These are phyloP conservation scores for Steinernema khuongi DNA, from an alignment of 1,140 invertebrate species.

Conservation along the genomic window DNA sequence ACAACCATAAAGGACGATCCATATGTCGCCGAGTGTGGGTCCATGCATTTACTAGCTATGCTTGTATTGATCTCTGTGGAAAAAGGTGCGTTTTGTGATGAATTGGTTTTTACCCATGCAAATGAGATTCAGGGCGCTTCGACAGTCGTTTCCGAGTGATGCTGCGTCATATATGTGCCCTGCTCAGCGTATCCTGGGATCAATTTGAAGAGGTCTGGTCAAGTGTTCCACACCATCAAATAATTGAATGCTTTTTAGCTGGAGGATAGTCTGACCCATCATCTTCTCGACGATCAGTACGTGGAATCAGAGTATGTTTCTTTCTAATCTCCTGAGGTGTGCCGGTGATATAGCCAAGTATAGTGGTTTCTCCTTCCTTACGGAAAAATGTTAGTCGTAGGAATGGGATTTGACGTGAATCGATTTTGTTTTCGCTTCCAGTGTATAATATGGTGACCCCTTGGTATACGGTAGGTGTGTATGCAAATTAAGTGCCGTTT, in stretches of 20 bases:
- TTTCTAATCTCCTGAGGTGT: conserved; percentile 33
- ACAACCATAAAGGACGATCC: conserved; percentile 42
- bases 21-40: conserved; percentile 30
- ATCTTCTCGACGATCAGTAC: conserved; percentile 45
- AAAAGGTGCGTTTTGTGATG: conserved; percentile 17
- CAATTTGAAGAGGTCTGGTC: conserved; percentile 56
- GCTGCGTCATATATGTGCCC: conserved; percentile 59
- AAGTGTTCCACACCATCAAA: background rate
- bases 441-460: no score
- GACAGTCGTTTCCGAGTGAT: conserved; percentile 61
- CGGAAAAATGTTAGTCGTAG: no score
- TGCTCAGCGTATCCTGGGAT: conserved; percentile 59
- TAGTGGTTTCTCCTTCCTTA: no score
- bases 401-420: no score
- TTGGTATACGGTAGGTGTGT: no score
- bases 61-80: conserved; percentile 39
- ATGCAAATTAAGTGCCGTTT: no score
- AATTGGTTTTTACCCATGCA: background rate
- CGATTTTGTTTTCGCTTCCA: no score
- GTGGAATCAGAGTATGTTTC: conserved; percentile 53
- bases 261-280: conserved; percentile 47
- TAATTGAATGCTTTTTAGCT: conserved; percentile 44
- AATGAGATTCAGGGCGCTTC: conserved; percentile 60
- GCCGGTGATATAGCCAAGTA: no score
- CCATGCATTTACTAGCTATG: conserved; percentile 33